Evolutionary conservation across 2,113 vertebrate species (phyloP).

Genomic region (Boleophthalmus pectinirostris): DNA sequence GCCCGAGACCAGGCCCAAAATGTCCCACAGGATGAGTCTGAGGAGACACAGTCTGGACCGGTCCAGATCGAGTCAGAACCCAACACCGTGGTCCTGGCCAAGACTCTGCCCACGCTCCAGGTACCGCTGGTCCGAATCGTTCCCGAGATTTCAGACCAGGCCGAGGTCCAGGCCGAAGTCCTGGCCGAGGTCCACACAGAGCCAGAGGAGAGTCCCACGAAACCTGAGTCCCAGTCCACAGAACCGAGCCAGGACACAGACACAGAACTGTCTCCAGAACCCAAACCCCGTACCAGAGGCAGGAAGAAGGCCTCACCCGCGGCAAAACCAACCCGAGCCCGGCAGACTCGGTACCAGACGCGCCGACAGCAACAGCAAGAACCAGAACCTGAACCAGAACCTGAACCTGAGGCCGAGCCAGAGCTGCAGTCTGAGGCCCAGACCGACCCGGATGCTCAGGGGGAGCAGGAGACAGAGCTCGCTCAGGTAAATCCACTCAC

Average conservation of each 20-base stretch:
- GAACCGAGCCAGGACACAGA: neutral
- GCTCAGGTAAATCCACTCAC: too few species aligned
- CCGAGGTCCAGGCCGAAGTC: neutral
- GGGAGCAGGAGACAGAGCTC: too few species aligned
- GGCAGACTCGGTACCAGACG: constrained; percentile 62
- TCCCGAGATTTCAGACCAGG: neutral
- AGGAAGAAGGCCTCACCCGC: constrained; percentile 35
- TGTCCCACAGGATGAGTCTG: neutral
- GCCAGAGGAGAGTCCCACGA: neutral
- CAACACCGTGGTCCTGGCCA: neutral
- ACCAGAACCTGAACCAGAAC: constrained; percentile 27
- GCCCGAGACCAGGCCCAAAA: neutral
- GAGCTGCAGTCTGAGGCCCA: neutral
- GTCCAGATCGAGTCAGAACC: neutral
- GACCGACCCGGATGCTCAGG: neutral
- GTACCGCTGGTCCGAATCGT: neutral
- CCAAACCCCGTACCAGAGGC: constrained; percentile 37
- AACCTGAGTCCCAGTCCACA: constrained; percentile 11
- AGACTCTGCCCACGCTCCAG: neutral
- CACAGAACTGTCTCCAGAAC: constrained; percentile 14
- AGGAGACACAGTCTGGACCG: neutral
- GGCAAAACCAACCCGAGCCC: constrained; percentile 24
- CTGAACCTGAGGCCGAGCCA: constrained; percentile 14
- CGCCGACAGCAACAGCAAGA: neutral
- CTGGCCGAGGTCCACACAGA: neutral